phyloP scores from a whole-genome alignment of 2,888 invertebrate genomes.

The Napeogenes inachia region DNA sequence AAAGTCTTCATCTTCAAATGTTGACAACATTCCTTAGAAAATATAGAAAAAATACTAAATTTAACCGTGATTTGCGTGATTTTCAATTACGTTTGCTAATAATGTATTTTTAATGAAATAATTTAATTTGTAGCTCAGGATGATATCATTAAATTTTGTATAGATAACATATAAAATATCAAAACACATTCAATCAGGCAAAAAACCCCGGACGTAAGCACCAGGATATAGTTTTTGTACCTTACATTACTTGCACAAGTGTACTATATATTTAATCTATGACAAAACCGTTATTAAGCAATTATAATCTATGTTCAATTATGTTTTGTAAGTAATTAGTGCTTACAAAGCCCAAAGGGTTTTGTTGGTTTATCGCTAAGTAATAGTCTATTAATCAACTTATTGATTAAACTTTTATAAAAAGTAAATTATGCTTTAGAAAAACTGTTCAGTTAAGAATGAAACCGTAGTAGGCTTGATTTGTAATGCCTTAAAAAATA shows the following conservation, averaged over 20 bases:
- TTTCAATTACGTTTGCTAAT: neutral
- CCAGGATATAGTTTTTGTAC: slow-evolving; percentile 20
- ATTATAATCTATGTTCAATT: slow-evolving; percentile 6
- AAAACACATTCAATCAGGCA: slow-evolving; percentile 18
- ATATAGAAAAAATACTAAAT: too few relatives aligned
- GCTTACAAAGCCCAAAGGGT: too few relatives aligned
- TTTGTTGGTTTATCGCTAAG: neutral
- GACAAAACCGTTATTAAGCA: slow-evolving; percentile 37
- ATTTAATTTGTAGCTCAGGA: neutral
- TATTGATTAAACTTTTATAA: neutral
- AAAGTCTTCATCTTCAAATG: too few relatives aligned
- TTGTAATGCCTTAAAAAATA: too few relatives aligned
- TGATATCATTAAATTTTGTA: neutral
- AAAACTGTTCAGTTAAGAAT: too few relatives aligned
- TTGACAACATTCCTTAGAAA: too few relatives aligned
- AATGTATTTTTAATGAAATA: neutral
- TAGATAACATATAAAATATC: slow-evolving; percentile 3
- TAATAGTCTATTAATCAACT: neutral
- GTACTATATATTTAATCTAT: slow-evolving; percentile 8
- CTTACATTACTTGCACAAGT: slow-evolving; percentile 6
- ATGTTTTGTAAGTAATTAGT: too few relatives aligned
- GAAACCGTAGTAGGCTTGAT: too few relatives aligned
- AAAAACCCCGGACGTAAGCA: slow-evolving; percentile 18
- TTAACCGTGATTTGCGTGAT: too few relatives aligned
- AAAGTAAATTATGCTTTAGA: too few relatives aligned